phyloP scores from a whole-genome alignment of 2,888 invertebrate genomes.

The Drosophila ezoana region DNA sequence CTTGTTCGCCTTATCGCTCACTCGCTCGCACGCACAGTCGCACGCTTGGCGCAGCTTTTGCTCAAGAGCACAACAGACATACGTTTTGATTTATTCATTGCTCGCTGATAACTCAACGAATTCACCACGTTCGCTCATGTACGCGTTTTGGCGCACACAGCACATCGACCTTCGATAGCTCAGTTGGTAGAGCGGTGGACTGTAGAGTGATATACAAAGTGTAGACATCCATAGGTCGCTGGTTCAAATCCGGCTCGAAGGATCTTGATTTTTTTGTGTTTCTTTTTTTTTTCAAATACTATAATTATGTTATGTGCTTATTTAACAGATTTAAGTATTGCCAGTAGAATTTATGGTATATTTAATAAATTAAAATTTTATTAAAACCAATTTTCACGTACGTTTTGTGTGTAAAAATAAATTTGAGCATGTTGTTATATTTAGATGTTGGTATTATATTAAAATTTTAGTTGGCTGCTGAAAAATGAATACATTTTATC shows the following conservation, averaged over 20 bases:
- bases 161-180: constrained; percentile 81
- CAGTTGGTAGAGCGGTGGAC: constrained; percentile 84
- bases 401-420: neutral
- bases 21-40: constrained; percentile 3
- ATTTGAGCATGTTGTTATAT: neutral
- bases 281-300: constrained; percentile 5
- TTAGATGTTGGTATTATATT: neutral
- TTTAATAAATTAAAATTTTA: neutral
- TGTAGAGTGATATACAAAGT: constrained; percentile 58
- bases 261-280: constrained; percentile 50
- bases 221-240: constrained; percentile 83
- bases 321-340: neutral
- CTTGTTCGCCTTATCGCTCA: neutral
- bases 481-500: too few species aligned
- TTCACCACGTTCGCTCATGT: constrained; percentile 4
- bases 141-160: constrained; percentile 15
- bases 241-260: constrained; percentile 83
- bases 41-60: constrained; percentile 16
- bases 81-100: constrained; percentile 40
- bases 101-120: constrained; percentile 1
- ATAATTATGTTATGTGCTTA: neutral
- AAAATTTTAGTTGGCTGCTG: neutral
- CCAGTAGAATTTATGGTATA: too few species aligned
- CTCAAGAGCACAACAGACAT: constrained; percentile 21
- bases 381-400: neutral